Conservation (phyloP, 2,797 vertebrate genomes). For the Helostoma temminkii region DNA sequence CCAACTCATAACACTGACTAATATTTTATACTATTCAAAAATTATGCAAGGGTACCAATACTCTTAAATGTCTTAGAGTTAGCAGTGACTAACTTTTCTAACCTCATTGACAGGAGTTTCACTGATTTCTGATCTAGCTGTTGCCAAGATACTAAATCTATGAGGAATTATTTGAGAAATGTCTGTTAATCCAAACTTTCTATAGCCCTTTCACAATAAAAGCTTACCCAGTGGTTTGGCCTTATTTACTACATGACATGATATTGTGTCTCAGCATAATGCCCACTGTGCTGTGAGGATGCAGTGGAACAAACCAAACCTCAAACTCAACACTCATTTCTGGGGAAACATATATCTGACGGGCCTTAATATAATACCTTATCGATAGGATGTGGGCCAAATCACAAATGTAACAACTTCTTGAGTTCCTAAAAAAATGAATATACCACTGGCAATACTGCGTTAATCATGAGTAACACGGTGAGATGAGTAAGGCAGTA, state of each 20-base stretch:
- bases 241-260: conserved; percentile 4
- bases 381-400: too few species aligned
- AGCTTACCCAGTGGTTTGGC: conserved; percentile 16
- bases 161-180: not conserved
- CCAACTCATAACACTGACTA: too few species aligned
- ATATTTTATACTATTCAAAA: too few species aligned
- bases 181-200: conserved; percentile 8
- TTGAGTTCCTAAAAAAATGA: too few species aligned
- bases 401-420: too few species aligned
- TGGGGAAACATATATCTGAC: too few species aligned
- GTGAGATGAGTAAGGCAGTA: too few species aligned
- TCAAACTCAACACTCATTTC: conserved; percentile 16
- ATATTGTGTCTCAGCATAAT: conserved; percentile 27
- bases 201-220: conserved; percentile 10
- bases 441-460: too few species aligned
- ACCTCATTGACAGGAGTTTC: not conserved
- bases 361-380: too few species aligned
- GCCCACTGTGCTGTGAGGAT: conserved; percentile 32
- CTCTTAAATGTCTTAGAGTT: not conserved
- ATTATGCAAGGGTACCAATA: not conserved
- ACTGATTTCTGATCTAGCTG: conserved; percentile 13
- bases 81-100: not conserved
- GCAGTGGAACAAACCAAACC: conserved; percentile 57
- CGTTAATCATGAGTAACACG: too few species aligned
- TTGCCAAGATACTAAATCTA: not conserved